Evolutionary conservation across 2,888 invertebrate species (phyloP).

Genomic region (Coecobrya sp.): DNA sequence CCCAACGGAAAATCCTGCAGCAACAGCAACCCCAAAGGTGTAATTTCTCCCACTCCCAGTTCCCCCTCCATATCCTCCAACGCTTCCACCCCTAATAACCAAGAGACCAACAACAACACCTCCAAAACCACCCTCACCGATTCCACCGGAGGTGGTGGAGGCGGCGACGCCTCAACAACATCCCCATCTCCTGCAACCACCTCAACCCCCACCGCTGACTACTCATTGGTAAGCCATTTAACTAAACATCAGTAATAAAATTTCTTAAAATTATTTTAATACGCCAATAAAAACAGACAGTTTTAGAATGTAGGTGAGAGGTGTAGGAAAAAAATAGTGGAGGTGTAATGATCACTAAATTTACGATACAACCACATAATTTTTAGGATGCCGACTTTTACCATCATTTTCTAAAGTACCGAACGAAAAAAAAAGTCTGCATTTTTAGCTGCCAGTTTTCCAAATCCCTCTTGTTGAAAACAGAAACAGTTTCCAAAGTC

Average conservation of each 20-base stretch:
- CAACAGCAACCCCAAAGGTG: too few species aligned
- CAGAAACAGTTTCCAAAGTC: constrained; percentile 1
- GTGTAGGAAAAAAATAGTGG: neutral
- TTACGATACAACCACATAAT: constrained; percentile 2
- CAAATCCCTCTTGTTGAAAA: neutral
- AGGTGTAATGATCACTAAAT: too few species aligned
- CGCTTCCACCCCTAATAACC: constrained; percentile 4
- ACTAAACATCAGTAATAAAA: neutral
- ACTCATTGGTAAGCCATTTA: constrained; percentile 89
- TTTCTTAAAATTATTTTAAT: neutral
- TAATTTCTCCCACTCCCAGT: neutral
- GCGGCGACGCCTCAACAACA: too few species aligned
- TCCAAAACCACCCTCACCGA: neutral
- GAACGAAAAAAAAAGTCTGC: constrained; percentile 71
- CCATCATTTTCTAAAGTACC: constrained; percentile 69
- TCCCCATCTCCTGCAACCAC: neutral
- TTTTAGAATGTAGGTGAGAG: neutral
- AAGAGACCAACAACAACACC: neutral
- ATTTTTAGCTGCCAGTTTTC: constrained; percentile 34
- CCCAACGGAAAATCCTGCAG: neutral
- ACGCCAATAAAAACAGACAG: neutral
- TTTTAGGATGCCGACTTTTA: constrained; percentile 14
- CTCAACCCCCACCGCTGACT: constrained; percentile 34
- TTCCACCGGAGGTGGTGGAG: neutral
- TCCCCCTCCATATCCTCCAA: constrained; percentile 25